These are phyloP conservation scores for Dryomyza anilis DNA, from an alignment of 2,888 invertebrate species.

Conservation along the genomic window DNA sequence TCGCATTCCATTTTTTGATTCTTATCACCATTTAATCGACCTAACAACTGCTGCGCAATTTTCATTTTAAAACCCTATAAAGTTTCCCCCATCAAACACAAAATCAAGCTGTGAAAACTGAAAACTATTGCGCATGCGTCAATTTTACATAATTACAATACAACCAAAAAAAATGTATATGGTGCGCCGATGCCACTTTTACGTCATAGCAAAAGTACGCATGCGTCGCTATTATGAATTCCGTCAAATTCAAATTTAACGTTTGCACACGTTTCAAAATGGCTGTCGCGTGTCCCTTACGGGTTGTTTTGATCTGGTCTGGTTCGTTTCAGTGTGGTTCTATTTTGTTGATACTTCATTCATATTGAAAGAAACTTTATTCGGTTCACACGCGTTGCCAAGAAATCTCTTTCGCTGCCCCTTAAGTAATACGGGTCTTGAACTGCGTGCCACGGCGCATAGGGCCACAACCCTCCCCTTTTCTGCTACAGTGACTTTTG, in stretches of 20 bases:
- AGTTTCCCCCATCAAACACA: background rate
- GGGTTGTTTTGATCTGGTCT: constrained; percentile 5
- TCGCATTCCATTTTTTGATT: constrained; percentile 1
- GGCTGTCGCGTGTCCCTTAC: constrained; percentile 26
- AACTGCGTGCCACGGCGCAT: constrained; percentile 1
- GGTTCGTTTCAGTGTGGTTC: background rate
- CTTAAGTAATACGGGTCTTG: background rate
- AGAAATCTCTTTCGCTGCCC: background rate
- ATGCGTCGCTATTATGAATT: background rate
- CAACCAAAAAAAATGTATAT: no score
- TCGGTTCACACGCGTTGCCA: constrained; percentile 7
- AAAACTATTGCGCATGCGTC: background rate
- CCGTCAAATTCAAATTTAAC: constrained; percentile 19
- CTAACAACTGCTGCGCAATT: background rate
- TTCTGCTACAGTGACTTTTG: constrained; percentile 14
- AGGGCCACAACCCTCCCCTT: constrained; percentile 22
- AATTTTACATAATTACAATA: no score
- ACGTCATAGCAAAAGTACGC: background rate
- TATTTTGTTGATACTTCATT: background rate
- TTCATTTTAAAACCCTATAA: background rate
- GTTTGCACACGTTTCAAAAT: constrained; percentile 19
- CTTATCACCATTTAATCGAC: background rate
- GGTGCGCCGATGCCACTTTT: no score
- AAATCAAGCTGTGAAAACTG: background rate
- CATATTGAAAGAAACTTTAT: background rate